Evolutionary conservation across 1,140 invertebrate genomes (phyloP), one percentile per base, ranked within the genome.

Genomic region (Orchesella cincta): DNA sequence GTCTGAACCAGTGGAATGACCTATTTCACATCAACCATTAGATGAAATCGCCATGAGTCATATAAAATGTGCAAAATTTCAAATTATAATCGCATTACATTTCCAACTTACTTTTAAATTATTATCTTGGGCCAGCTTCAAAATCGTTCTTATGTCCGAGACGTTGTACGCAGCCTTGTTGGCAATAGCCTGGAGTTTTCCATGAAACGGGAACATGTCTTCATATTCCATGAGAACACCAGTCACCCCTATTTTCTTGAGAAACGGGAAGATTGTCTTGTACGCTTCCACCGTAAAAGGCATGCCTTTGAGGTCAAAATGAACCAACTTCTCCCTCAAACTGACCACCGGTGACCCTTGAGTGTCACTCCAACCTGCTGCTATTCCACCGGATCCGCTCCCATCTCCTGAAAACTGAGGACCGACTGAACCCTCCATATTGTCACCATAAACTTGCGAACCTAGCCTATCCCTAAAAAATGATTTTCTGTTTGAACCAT

Each of bases 271-370:
- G 0, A 97, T 79, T 73, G 91, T 88, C 82, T 90, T 89, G 39
- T 94, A 89, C 84, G 91, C 93, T n/a, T 84, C 83, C 0, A 94
- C 82, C 79, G 90, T 91, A 0, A 93, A 93, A 1, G 95, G 93
- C 0, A 93, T 94, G 20, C 95, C 95, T 85, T 98, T 97, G 1
- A 97, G 86, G 87, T 97, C 95, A 0, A 98, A 85, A 85, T 97
- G 95, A 0, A 97, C 90, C 39, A 91, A 86, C 76, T 83, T 81
- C 18, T 84, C 33, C 2, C 18, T 14, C 29, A 78, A 62, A 26
- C 26, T 39, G 3, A 75, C 62, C 8, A 67, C 62, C 33, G 31
- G 28, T 12, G 28, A 14, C 12, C 75, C 35, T n/a, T 67, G 62
- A 12, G 62, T 26, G 26, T 67, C 62, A 33, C 33, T 67, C 12